These are phyloP conservation scores for Acanthosepion pharaonis DNA, from an alignment of 2,888 invertebrate genomes.

Conservation along the genomic window DNA sequence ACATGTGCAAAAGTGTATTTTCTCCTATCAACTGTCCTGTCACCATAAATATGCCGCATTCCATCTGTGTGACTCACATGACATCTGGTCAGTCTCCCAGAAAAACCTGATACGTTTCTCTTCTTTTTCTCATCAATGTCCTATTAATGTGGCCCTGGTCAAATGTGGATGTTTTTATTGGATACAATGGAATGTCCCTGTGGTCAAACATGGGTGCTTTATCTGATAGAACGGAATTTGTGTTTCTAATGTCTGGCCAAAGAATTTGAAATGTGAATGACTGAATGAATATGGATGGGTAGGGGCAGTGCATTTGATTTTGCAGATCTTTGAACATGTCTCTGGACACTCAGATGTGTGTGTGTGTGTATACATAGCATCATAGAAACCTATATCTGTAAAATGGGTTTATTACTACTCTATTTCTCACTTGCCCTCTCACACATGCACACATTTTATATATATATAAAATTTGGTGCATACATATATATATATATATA, in stretches of 20 bases:
- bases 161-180: not conserved
- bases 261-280: not conserved
- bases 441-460: not conserved
- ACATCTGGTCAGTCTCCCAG: slow-evolving; percentile 12
- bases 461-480: not conserved
- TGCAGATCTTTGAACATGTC: not conserved
- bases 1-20: not conserved
- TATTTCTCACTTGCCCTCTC: not conserved
- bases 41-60: not conserved
- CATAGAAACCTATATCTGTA: not conserved
- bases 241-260: not conserved
- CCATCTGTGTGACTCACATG: slow-evolving; percentile 11
- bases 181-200: slow-evolving; percentile 22
- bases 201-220: not conserved
- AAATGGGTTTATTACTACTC: not conserved
- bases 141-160: not conserved
- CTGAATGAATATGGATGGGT: not conserved
- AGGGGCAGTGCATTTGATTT: not conserved
- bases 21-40: not conserved
- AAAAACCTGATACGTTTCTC: not conserved
- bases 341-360: not conserved
- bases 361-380: not conserved
- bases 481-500: too few relatives aligned
- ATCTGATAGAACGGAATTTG: not conserved
- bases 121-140: slow-evolving; percentile 8